Evolutionary conservation across 2,797 vertebrate genomes (phyloP), one percentile per base, ranked within the genome.

Genomic region (Perodicticus potto): DNA sequence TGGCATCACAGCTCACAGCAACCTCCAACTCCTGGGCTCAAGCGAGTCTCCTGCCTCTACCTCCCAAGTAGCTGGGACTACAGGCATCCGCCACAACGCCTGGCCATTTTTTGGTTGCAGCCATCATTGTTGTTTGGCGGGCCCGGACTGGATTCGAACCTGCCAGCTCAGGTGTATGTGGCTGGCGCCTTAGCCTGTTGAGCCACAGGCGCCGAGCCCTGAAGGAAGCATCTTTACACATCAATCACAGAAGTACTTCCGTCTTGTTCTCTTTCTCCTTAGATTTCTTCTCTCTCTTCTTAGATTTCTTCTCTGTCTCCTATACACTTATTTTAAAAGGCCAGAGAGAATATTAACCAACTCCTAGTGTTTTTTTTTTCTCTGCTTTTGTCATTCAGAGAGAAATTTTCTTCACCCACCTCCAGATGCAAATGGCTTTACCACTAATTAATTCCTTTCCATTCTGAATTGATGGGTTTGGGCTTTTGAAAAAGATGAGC

Each of bases 391-490:
- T 97, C 82, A 92, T 23, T 45, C 72, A 87, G 96, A 96, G 95
- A 97, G 91, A 97, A 78, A 89, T 97, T 91, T 95, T 74, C 78
- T 95, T 92, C 55, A 83, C 17, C 40, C 22, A 92, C 2, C 77
- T 96, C 85, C 74, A 63, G 29, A 95, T 61, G 65, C 77, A 82
- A 63, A 37, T 10, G 0, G 70, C 87, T 87, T 78, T 94, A 3
- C 43, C 86, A 37, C 65, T 94, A 82, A 92, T 96, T 97, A 97
- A 96, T 89, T 96, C 76, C 11, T 97, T 83, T 97, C 78, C 67
- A 89, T 81, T 97, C 37, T 61, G 93, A 98, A 92, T 72, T 22
- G 16, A 4, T 70, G 14, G 86, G 53, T 81, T 97, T 97, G 93
- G 70, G 45, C 83, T 95, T 87, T 25, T 37, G 34, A 2, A 84